Evolutionary conservation across 2,888 invertebrate genomes (phyloP).

Genomic region (Xanthorhoe designata): DNA sequence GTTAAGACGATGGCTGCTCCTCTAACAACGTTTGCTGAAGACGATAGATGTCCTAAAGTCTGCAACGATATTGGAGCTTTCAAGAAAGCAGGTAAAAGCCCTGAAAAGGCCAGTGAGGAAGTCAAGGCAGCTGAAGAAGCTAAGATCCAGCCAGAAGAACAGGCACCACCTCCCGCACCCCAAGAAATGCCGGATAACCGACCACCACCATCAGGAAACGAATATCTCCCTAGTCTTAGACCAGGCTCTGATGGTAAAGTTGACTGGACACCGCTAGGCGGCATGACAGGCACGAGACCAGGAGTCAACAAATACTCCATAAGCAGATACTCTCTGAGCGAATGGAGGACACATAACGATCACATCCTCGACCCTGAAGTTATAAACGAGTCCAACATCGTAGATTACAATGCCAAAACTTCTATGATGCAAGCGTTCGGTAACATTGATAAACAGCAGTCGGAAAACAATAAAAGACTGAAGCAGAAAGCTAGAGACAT

Average conservation of each 20-base stretch:
- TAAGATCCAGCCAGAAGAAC: conserved; percentile 25
- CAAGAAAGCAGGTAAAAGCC: conserved; percentile 62
- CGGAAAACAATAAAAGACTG: conserved; percentile 88
- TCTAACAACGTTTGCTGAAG: conserved; percentile 64
- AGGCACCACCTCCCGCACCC: conserved; percentile 15
- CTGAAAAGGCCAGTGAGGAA: conserved; percentile 52
- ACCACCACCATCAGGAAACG: conserved; percentile 50
- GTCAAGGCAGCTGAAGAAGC: conserved; percentile 47
- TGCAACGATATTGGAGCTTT: conserved; percentile 73
- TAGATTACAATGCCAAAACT: conserved; percentile 87
- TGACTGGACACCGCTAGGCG: conserved; percentile 89
- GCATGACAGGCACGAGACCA: conserved; percentile 90
- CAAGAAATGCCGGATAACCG: conserved; percentile 39
- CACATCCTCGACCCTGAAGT: conserved; percentile 79
- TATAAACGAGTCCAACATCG: conserved; percentile 83
- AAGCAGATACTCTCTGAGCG: conserved; percentile 89
- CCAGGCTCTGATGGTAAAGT: conserved; percentile 91
- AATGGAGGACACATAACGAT: conserved; percentile 89
- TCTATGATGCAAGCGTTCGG: conserved; percentile 88
- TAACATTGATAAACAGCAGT: conserved; percentile 88
- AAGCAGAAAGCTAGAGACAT: conserved; percentile 88
- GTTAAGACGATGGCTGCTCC: conserved; percentile 39
- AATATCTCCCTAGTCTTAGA: conserved; percentile 65
- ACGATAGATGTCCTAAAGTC: conserved; percentile 66
- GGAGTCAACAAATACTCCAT: conserved; percentile 91